These are phyloP conservation scores for Myrmecobius fasciatus DNA, from an alignment of 2,113 vertebrate species.

Conservation along the genomic window DNA sequence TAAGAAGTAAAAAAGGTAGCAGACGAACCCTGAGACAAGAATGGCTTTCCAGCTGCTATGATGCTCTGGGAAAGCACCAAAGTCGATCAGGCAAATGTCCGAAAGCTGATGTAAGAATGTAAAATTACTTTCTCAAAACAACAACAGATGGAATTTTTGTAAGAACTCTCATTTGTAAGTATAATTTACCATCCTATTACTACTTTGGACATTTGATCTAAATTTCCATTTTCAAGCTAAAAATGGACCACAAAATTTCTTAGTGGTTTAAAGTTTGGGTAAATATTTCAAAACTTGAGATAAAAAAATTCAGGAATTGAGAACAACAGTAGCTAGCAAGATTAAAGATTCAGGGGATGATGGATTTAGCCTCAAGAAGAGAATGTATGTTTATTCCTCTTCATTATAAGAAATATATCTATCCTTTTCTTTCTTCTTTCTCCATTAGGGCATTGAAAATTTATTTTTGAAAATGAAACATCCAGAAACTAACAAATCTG, in stretches of 20 bases:
- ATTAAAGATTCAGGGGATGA: background rate
- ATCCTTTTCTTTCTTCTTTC: background rate
- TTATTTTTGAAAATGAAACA: background rate
- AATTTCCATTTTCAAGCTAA: constrained; percentile 39
- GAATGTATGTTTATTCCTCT: background rate
- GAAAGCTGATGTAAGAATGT: constrained; percentile 39
- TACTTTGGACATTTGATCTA: constrained; percentile 1
- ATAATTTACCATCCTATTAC: background rate
- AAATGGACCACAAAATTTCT: constrained; percentile 27
- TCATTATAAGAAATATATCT: background rate
- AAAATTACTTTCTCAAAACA: constrained; percentile 18
- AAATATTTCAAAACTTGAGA: constrained; percentile 29
- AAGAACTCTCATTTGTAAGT: constrained; percentile 31
- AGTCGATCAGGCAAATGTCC: constrained; percentile 54
- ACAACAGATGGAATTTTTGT: background rate
- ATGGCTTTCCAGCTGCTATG: background rate
- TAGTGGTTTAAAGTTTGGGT: constrained; percentile 16
- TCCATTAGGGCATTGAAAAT: background rate
- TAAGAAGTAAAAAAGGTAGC: constrained; percentile 44
- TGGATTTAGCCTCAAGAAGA: background rate
- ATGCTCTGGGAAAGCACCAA: constrained; percentile 67
- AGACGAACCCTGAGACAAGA: background rate
- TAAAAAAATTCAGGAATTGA: background rate
- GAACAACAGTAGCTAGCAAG: background rate
- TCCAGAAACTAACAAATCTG: background rate